Evolutionary conservation across 2,888 invertebrate genomes (phyloP), one percentile per base, ranked within the genome.

Genomic region (Pyrochroa serraticornis): DNA sequence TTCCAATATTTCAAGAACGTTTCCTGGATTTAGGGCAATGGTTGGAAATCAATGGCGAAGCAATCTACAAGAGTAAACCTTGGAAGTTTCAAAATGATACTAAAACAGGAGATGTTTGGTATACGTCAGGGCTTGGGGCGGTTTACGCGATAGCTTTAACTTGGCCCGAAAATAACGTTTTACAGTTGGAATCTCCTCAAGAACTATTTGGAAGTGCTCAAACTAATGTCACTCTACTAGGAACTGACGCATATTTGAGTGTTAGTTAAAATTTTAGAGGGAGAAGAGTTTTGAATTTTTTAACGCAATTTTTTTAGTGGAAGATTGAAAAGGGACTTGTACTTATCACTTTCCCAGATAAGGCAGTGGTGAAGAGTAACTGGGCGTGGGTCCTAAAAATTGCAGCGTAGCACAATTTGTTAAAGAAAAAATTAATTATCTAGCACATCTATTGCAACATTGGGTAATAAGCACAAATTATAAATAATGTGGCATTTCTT

Each of bases 11-110:
- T 78, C 89, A 93, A 80, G 93, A 95, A 73, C 83, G 95, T 39
- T 80, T 95, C 0, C 78, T 85, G 8, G 83, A 86, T 65, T 83
- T 95, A 68, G 95, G 95, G 1, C 66, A 78, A 13, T 95, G 95
- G 95, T 79, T 95, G 6, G 71, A 78, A 2, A 78, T 63, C 7
- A 95, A 95, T 70, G 95, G 94, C 0, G 91, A 93, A 73, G 93
- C 93, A 0, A 92, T 95, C 65, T 95, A 93, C 71, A 80, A 79
- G 1, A 86, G 87, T 0, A 83, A 81, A 6, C 93, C 95, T 0
- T 95, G 94, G 93, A 74, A 72, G 0, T 80, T 82, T 58, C 95
- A 95, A 78, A 94, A 93, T 71, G 95, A 93, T 72, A 87, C 90
- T 0, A 47, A 84, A 10, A 85, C 85, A 0, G 75, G 84, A 0